A percentile compares a stretch with the other conserved stretches of the same genome.
Evolutionary conservation across 1,140 invertebrate genomes (phyloP).

Genomic region (Chironomus striatipennis): DNA sequence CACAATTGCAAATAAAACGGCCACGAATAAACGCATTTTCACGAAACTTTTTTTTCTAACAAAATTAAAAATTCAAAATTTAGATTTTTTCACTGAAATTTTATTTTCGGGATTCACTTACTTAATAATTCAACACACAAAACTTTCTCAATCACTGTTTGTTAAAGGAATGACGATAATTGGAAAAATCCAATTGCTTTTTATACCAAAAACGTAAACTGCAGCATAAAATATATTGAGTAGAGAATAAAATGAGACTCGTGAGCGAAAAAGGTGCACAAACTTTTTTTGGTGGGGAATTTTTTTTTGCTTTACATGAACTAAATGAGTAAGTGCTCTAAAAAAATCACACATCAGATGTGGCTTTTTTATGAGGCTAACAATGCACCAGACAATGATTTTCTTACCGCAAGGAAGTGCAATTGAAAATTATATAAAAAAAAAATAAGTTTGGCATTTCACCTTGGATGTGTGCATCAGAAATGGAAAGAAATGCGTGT

Average conservation of each 20-base stretch:
- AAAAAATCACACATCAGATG: neutral
- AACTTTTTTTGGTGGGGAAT: neutral
- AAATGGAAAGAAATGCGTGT: no score
- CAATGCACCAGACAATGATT: neutral
- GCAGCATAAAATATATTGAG: neutral
- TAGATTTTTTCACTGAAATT: neutral
- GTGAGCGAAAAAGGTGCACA: neutral
- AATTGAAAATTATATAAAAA: neutral
- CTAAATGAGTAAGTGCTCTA: neutral
- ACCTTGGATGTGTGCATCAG: neutral
- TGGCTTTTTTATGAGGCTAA: neutral
- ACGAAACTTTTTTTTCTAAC: neutral
- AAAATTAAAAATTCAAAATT: neutral
- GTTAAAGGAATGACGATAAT: slow-evolving; percentile 6
- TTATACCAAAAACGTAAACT: neutral
- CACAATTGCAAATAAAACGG: neutral
- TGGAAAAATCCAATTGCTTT: slow-evolving; percentile 16
- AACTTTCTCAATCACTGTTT: neutral
- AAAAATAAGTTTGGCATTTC: neutral
- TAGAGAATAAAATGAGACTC: neutral
- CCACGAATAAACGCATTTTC: neutral
- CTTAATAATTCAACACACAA: neutral
- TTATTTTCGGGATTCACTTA: neutral
- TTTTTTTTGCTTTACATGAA: neutral
- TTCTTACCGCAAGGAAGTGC: neutral